A percentile compares a stretch with the other conserved stretches of the same genome.
Conservation (phyloP, 2,797 vertebrate species). For the Gouania willdenowi region DNA sequence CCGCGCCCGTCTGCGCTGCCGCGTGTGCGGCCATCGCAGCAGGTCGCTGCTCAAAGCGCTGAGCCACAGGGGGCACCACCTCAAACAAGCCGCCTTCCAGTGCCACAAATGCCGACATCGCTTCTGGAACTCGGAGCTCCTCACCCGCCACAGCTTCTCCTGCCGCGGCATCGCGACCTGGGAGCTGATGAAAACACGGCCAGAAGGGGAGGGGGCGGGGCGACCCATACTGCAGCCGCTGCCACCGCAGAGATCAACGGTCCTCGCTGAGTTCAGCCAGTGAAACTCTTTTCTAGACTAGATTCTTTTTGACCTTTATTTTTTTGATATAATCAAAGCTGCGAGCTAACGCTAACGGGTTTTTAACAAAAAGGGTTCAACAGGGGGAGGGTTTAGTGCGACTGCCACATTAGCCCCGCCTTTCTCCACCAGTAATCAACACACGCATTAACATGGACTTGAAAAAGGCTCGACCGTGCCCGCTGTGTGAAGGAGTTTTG, state of each 20-base stretch:
- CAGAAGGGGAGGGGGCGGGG: too few species aligned
- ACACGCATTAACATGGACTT: conserved; percentile 58
- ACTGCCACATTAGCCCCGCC: conserved; percentile 22
- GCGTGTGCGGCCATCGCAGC: conserved; percentile 65
- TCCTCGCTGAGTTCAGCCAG: conserved; percentile 73
- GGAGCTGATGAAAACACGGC: conserved; percentile 48
- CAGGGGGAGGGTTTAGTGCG: conserved; percentile 29
- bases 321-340: conserved; percentile 55
- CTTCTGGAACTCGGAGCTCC: conserved; percentile 73
- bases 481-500: conserved; percentile 56
- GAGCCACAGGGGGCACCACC: conserved; percentile 71
- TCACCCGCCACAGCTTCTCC: conserved; percentile 71
- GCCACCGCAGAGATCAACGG: conserved; percentile 67
- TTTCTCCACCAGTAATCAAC: conserved; percentile 2
- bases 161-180: conserved; percentile 56
- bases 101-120: conserved; percentile 71
- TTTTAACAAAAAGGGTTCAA: conserved; percentile 41
- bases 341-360: conserved; percentile 44
- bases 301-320: conserved; percentile 60
- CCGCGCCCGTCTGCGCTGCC: conserved; percentile 65
- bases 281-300: conserved; percentile 60
- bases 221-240: conserved; percentile 20
- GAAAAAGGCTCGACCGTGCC: conserved; percentile 52
- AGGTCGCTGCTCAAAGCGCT: conserved; percentile 67
- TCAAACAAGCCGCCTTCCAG: conserved; percentile 67